Base-by-base conservation (phyloP, 2,888 invertebrate species). In the Rhimphoctona megacephalus region DNA sequence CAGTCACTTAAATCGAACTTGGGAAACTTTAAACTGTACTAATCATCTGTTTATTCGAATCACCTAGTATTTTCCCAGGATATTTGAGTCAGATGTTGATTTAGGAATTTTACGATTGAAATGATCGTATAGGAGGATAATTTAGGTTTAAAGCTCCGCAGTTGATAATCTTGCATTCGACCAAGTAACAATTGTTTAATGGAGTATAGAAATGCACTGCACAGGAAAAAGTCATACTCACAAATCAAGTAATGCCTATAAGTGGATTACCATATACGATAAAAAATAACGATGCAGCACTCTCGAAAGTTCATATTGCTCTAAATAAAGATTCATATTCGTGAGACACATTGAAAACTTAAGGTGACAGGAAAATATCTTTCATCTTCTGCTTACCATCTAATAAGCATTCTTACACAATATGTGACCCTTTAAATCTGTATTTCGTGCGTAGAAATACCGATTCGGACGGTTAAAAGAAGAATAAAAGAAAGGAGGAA, bases 361-460 rank as follows among this genome's bases (percentile, higher is more conserved):
- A 8, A 57, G 11, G 36, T n/a, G 54, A 49, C n/a, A 17, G 46
- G 36, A 73, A 74, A 74, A 69, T 46, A 25, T 52, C 17, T 57
- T 70, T 70, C 17, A 49, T 46, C 39, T 43, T 33, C 8, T 36
- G 33, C 14, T n/a, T 5, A 14, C 8, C 72, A 36, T 52, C 61
- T 64, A 54, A 86, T 84, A 52, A 43, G 77, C 81, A 81, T 79
- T 70, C 17, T 25, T 14, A 79, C 81, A 81, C 84, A 81, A 84
- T 74, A 36, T 57, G 70, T 30, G 52, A 80, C 74, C 81, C 76
- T 69, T 39, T 76, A 82, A 87, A 87, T 87, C 70, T 52, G 81
- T 82, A 76, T 82, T 87, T 57, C 87, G 87, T 87, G 87, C 84
- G 87, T 84, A 46, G 87, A 85, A 87, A 87, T 87, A 82, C 87